phyloP scores from a whole-genome alignment of 2,888 invertebrate genomes.

The Vandiemenella viatica region DNA sequence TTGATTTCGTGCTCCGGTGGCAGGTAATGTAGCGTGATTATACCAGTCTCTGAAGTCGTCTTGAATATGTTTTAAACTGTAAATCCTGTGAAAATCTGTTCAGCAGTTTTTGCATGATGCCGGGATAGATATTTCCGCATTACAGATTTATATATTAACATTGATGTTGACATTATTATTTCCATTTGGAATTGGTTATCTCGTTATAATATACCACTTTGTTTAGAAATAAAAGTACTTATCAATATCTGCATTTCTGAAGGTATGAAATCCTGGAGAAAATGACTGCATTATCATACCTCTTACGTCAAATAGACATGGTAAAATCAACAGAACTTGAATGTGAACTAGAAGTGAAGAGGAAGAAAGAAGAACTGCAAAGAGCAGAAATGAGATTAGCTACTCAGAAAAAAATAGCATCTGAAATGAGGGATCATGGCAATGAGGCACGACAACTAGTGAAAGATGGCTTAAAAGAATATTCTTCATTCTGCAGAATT shows the following conservation, averaged over 20 bases:
- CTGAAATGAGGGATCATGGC: constrained; percentile 23
- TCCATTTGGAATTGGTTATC: neutral
- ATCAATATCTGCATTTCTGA: no score
- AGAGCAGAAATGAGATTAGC: constrained; percentile 23
- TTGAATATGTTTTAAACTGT: no score
- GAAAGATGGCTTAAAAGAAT: constrained; percentile 24
- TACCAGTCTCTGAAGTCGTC: no score
- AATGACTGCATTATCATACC: constrained; percentile 25
- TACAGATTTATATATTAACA: neutral
- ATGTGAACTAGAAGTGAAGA: constrained; percentile 23
- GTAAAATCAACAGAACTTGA: constrained; percentile 24
- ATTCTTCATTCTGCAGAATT: constrained; percentile 24
- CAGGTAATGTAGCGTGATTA: no score
- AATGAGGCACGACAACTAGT: constrained; percentile 23
- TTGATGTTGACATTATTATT: constrained; percentile 2
- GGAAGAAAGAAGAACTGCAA: constrained; percentile 23
- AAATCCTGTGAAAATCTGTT: no score
- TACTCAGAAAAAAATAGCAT: constrained; percentile 23
- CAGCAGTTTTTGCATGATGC: no score
- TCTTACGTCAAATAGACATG: constrained; percentile 25
- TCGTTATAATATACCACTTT: no score
- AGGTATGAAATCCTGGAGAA: constrained; percentile 27
- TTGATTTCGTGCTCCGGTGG: no score
- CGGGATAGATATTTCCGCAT: no score
- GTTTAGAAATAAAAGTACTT: neutral